A percentile compares a stretch with the other conserved stretches of the same genome.
phyloP scores from a whole-genome alignment of 2,797 vertebrate species.

The Ceryle rudis region DNA sequence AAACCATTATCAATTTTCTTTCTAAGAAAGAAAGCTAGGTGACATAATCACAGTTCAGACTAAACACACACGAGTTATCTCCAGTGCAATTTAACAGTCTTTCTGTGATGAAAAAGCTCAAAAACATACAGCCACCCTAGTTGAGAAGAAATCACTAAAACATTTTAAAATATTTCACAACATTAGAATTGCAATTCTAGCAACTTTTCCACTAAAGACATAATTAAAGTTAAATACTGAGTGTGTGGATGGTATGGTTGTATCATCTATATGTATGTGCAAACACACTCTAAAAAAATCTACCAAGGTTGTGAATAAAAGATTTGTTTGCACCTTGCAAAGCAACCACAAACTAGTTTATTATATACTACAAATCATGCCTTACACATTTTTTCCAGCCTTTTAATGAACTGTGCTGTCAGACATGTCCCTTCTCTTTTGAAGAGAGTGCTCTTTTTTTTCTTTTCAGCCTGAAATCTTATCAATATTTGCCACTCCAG shows the following conservation, averaged over 20 bases:
- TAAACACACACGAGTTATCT: neutral
- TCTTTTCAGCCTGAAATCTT: slow-evolving; percentile 35
- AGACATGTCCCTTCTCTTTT: neutral
- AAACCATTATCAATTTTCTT: neutral
- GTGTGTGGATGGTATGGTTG: neutral
- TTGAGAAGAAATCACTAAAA: neutral
- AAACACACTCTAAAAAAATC: neutral
- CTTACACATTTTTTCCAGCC: neutral
- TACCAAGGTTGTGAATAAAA: neutral
- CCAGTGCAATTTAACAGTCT: neutral
- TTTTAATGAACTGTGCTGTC: neutral
- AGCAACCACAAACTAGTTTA: neutral
- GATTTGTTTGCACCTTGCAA: neutral
- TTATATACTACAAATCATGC: neutral
- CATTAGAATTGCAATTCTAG: neutral
- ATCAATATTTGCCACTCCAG: slow-evolving; percentile 72
- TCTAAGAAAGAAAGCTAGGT: neutral
- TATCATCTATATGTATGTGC: rapidly evolving
- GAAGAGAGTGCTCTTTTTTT: slow-evolving; percentile 2
- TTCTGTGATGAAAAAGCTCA: neutral
- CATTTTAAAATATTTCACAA: neutral
- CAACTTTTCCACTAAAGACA: neutral
- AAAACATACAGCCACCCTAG: neutral
- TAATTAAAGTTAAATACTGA: neutral
- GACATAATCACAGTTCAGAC: neutral